phyloP scores from a whole-genome alignment of 2,113 vertebrate species.

The Takifugu flavidus region DNA sequence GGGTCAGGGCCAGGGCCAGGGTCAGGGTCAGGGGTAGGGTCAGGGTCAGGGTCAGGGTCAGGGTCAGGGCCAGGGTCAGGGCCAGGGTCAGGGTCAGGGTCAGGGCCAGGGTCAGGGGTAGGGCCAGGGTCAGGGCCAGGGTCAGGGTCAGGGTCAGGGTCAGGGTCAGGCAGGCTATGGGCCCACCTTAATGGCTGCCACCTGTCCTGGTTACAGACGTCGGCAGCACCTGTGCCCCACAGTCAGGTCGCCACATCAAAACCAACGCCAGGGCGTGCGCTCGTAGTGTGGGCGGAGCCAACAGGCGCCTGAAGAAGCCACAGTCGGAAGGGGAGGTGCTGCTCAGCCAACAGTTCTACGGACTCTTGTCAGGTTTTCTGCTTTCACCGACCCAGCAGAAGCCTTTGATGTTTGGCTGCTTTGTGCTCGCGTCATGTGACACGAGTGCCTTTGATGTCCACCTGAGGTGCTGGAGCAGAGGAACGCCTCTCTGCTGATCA shows the following conservation, averaged over 20 bases:
- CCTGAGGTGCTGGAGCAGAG: no score
- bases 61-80: no score
- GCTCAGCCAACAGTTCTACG: not conserved
- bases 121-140: no score
- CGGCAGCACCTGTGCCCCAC: slow-evolving; percentile 65
- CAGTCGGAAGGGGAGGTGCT: slow-evolving; percentile 13
- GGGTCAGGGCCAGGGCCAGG: no score
- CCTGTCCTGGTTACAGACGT: slow-evolving; percentile 46
- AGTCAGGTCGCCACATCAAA: slow-evolving; percentile 61
- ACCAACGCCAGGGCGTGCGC: slow-evolving; percentile 32
- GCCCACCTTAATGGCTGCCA: slow-evolving; percentile 48
- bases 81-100: no score
- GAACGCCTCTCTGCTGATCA: no score
- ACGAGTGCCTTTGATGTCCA: no score
- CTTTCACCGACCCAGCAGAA: slow-evolving; percentile 3
- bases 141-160: not conserved
- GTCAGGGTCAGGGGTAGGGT: no score
- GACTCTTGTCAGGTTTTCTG: no score
- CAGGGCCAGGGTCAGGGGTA: slow-evolving; percentile 23
- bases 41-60: no score
- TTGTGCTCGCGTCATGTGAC: no score
- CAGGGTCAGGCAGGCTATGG: slow-evolving; percentile 37
- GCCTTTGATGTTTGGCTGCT: no score
- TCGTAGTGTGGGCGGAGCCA: slow-evolving; percentile 10
- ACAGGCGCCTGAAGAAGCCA: slow-evolving; percentile 24